phyloP scores from a whole-genome alignment of 64 coral and sea anemone species.

The Astreopora myriophthalma region DNA sequence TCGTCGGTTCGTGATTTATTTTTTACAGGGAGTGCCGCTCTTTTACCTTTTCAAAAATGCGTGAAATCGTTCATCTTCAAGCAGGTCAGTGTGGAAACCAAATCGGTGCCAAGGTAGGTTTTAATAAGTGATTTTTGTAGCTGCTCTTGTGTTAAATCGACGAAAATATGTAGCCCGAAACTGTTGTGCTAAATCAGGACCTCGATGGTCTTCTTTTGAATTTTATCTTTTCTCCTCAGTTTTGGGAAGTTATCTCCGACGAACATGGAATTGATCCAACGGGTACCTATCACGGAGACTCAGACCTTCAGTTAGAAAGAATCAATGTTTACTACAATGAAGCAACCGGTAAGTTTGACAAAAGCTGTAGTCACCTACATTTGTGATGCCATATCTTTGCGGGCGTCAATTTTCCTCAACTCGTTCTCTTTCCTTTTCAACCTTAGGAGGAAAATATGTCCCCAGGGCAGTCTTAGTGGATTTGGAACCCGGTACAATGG shows the following conservation, averaged over 20 bases:
- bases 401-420: background rate
- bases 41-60: constrained; percentile 80
- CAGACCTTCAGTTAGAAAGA: constrained; percentile 76
- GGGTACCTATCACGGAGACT: constrained; percentile 75
- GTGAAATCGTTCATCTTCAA: constrained; percentile 99
- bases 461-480: constrained; percentile 73
- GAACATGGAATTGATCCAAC: constrained; percentile 83
- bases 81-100: constrained; percentile 98
- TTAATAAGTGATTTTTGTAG: background rate
- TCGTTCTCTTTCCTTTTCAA: background rate
- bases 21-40: background rate
- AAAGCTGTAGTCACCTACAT: background rate
- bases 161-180: background rate
- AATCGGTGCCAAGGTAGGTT: constrained; percentile 97
- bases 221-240: constrained; percentile 40
- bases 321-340: constrained; percentile 83
- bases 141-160: background rate
- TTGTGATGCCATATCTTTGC: background rate
- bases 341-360: constrained; percentile 61
- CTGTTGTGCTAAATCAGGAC: too few relatives aligned
- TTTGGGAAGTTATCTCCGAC: constrained; percentile 82
- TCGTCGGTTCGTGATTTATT: background rate
- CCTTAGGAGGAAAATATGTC: constrained; percentile 76
- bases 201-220: too few relatives aligned
- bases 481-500: constrained; percentile 75